Evolutionary conservation across 2,888 invertebrate genomes (phyloP).

Genomic region (Morinoia aosen): DNA sequence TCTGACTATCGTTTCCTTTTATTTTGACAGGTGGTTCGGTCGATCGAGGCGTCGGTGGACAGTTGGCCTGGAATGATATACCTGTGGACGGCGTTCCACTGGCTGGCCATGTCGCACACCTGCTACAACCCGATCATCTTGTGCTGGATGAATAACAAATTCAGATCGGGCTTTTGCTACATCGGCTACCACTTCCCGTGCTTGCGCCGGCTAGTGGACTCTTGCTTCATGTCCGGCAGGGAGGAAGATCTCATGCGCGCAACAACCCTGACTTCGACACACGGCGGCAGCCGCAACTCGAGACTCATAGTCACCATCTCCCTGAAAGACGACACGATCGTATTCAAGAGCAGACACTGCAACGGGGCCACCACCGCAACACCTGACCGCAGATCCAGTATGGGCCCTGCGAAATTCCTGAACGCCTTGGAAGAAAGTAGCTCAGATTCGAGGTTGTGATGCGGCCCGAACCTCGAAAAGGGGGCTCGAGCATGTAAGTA

Average conservation of each 20-base stretch:
- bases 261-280: slow-evolving; percentile 18
- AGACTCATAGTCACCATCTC: slow-evolving; percentile 60
- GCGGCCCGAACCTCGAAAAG: neutral
- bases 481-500: neutral
- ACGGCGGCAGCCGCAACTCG: slow-evolving; percentile 39
- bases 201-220: slow-evolving; percentile 57
- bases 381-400: neutral
- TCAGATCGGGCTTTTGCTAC: slow-evolving; percentile 74
- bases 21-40: slow-evolving; percentile 69
- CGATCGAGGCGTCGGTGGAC: slow-evolving; percentile 74
- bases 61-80: slow-evolving; percentile 80
- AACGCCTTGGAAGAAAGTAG: slow-evolving; percentile 27
- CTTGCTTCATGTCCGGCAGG: slow-evolving; percentile 57
- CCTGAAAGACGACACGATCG: slow-evolving; percentile 62
- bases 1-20: neutral
- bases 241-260: slow-evolving; percentile 53
- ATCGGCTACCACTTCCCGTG: slow-evolving; percentile 60
- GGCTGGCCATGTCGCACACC: slow-evolving; percentile 89
- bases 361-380: slow-evolving; percentile 14
- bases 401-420: neutral
- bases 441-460: slow-evolving; percentile 42
- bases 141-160: slow-evolving; percentile 88
- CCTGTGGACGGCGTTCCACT: slow-evolving; percentile 84
- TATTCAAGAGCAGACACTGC: slow-evolving; percentile 61
- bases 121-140: slow-evolving; percentile 92